Evolutionary conservation across 2,113 vertebrate species (phyloP).

Genomic region (Cochlearius cochlearius): DNA sequence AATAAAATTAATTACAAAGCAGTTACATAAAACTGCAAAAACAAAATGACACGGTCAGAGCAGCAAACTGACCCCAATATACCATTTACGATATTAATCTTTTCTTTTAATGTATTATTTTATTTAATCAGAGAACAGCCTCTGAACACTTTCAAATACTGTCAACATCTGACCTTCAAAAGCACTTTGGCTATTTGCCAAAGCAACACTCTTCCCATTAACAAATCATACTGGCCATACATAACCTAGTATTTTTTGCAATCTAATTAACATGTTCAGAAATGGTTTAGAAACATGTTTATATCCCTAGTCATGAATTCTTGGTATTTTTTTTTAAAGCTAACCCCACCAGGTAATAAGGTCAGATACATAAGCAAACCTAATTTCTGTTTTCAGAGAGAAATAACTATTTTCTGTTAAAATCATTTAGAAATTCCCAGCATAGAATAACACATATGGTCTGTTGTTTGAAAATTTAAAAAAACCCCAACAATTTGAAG

Average conservation of each 20-base stretch:
- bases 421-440: background rate
- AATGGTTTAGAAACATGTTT: background rate
- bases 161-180: background rate
- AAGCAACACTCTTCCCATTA: background rate
- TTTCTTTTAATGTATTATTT: background rate
- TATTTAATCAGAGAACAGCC: background rate
- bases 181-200: constrained; percentile 18
- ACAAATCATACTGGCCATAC: background rate
- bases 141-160: background rate
- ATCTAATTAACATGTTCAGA: background rate
- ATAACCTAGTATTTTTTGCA: background rate
- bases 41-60: background rate
- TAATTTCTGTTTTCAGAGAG: background rate
- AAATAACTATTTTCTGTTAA: background rate
- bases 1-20: background rate
- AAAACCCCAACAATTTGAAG: background rate
- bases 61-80: background rate
- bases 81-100: background rate
- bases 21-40: background rate
- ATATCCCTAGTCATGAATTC: background rate
- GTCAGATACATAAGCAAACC: background rate
- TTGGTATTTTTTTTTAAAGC: background rate
- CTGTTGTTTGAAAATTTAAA: background rate
- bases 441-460: background rate
- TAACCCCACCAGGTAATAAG: background rate